phyloP scores from a whole-genome alignment of 2,113 vertebrate genomes.

The Sylvilagus bachmani region DNA sequence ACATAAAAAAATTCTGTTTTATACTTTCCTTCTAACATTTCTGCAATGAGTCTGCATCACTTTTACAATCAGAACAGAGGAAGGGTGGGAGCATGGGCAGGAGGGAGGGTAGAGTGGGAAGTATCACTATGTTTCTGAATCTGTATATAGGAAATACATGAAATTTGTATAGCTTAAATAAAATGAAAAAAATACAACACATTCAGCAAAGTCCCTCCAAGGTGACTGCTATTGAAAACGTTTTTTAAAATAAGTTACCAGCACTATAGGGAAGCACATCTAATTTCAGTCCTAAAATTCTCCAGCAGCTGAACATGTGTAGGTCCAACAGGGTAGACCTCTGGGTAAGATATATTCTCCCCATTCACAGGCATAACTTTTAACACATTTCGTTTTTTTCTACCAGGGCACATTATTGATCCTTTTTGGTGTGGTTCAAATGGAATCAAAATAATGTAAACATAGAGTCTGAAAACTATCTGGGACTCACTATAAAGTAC shows the following conservation, averaged over 20 bases:
- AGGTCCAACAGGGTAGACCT: neutral
- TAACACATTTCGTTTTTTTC: neutral
- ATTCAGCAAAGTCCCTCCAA: neutral
- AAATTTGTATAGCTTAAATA: too few relatives aligned
- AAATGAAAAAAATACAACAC: conserved; percentile 22
- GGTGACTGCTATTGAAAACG: neutral
- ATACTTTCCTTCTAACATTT: conserved; percentile 20
- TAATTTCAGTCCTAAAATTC: neutral
- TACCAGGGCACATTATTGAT: neutral
- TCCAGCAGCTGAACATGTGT: neutral
- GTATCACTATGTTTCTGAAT: too few relatives aligned
- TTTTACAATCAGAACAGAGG: conserved; percentile 52
- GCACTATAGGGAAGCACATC: neutral
- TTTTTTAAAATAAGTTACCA: conserved; percentile 4
- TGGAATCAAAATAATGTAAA: conserved; percentile 31
- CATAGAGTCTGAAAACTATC: conserved; percentile 54
- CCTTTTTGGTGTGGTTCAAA: neutral
- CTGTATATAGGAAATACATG: too few relatives aligned
- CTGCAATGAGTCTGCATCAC: neutral
- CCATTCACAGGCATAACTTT: neutral
- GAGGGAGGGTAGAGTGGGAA: too few relatives aligned
- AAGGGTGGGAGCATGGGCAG: too few relatives aligned
- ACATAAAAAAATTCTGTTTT: conserved; percentile 23
- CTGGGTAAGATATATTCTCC: neutral
- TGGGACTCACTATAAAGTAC: conserved; percentile 34